Base-by-base conservation (phyloP, 2,797 vertebrate species). In the Gymnodraco acuticeps region DNA sequence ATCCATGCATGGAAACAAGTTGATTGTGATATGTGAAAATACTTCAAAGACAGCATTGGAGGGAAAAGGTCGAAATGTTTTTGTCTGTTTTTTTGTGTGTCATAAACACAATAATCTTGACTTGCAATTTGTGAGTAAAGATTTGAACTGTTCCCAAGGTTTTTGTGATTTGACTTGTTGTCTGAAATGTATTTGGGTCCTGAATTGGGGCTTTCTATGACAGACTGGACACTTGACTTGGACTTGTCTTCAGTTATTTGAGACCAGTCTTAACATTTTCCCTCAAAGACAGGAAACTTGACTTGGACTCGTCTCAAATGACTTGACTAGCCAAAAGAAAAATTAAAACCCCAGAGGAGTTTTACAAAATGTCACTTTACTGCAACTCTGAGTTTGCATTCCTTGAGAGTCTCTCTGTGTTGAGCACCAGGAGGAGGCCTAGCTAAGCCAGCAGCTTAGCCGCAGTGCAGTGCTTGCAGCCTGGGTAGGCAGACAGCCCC, bases 401-500 rank as follows among this genome's bases (percentile, higher is more conserved):
- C 41, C 14, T 54, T 46, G 53, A 42, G 41, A 33, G 51, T 46
- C 45, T 62, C 38, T 65, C 17, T 16, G 46, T 55, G 42, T n/a
- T 55, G 61, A 77, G 72, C 59, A 41, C 11, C 61, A 9, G 80
- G 54, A 66, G 16, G 64, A 63, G 68, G 79, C 75, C 70, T 17
- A 2, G 53, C 65, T 50, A 61, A 76, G 59, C 71, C 72, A 64
- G 67, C 69, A 81, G 87, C 73, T 64, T 56, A 82, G 80, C 83
- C 64, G 23, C 86, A 78, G 54, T 64, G 77, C 81, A 77, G 76
- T 62, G 75, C 80, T 71, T 56, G 56, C 65, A 47, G 75, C 74
- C 85, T 60, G 73, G 73, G 56, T 73, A 42, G 20, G n/a, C 77
- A 85, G 89, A 78, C 77, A 75, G 85, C 51, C 70, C 58, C 77